Evolutionary conservation across 2,888 invertebrate species (phyloP).

Genomic region (Malacosoma neustria): DNA sequence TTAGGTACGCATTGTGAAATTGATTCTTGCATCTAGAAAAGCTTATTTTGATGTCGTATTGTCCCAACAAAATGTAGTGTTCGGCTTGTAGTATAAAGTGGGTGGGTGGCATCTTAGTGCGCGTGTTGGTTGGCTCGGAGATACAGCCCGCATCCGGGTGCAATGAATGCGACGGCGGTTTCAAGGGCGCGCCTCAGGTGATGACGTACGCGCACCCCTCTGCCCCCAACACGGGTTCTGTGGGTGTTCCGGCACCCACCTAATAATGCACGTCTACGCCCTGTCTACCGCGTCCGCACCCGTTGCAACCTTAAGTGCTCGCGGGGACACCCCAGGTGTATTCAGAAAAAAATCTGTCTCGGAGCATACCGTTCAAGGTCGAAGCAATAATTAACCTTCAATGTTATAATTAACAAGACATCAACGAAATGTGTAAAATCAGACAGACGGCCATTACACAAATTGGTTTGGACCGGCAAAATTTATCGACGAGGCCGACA

Average conservation of each 20-base stretch:
- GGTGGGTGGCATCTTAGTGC: constrained; percentile 45
- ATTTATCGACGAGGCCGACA: not conserved
- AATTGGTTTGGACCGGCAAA: not conserved
- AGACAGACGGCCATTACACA: not conserved
- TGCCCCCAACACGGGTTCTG: constrained; percentile 46
- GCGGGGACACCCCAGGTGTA: constrained; percentile 37
- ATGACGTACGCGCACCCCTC: constrained; percentile 69
- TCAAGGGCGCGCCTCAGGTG: constrained; percentile 75
- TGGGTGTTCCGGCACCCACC: constrained; percentile 72
- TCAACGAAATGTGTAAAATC: not conserved
- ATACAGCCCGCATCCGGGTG: constrained; percentile 70
- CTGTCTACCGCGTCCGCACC: constrained; percentile 69
- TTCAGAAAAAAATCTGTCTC: constrained; percentile 19
- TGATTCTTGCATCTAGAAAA: no score
- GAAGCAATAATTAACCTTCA: not conserved
- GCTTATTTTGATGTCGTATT: no score
- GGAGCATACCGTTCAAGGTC: not conserved
- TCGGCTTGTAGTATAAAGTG: no score
- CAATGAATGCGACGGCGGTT: constrained; percentile 73
- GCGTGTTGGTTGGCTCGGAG: constrained; percentile 48
- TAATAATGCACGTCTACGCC: constrained; percentile 75
- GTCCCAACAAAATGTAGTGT: no score
- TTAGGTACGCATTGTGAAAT: no score
- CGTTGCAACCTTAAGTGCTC: constrained; percentile 68
- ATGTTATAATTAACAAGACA: not conserved